Evolutionary conservation across 2,888 invertebrate species (phyloP), one percentile per base, ranked within the genome.

Genomic region (Andrena haemorrhoa): DNA sequence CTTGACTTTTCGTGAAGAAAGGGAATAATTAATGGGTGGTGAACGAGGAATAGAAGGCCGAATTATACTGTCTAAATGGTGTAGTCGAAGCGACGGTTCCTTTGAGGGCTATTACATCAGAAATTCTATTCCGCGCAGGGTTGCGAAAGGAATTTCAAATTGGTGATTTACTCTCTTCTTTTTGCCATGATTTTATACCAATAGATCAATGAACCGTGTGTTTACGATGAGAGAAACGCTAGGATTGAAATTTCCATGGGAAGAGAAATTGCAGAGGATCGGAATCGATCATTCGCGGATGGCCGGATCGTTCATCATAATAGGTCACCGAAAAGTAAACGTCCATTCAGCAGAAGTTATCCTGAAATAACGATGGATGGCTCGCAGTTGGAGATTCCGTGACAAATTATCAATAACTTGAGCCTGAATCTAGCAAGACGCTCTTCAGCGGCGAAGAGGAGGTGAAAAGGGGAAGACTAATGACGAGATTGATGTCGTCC

Each of bases 331-430:
- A 79, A 77, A 86, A 88, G 78, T 65, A 51, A 53, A 72, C 56
- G 64, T n/a, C 16, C 51, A 53, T 31, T 66, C 53, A 51, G 75
- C 75, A 31, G 69, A 66, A 73, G 82, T 83, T 70, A 69, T 61
- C 65, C 31, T 63, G 53, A 73, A 66, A 66, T 75, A 82, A 88
- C 81, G 90, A 90, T 90, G 89, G 82, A 85, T 72, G 71, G 82
- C 60, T 77, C 71, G 82, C 82, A 75, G 90, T 86, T 75, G 83
- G 84, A 85, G 88, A 87, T 87, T 84, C 78, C 77, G 84, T 90
- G 90, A 90, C 90, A 90, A 90, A 90, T 90, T 90, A 90, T 90
- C 91, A 90, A 90, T 90, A 90, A 90, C 87, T 89, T 84, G 72
- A 72, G 77, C 75, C 68, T 73, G 80, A 86, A 86, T 88, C 84